These are phyloP conservation scores for Lasius fuliginosus DNA, from an alignment of 2,888 invertebrate species.

Conservation along the genomic window DNA sequence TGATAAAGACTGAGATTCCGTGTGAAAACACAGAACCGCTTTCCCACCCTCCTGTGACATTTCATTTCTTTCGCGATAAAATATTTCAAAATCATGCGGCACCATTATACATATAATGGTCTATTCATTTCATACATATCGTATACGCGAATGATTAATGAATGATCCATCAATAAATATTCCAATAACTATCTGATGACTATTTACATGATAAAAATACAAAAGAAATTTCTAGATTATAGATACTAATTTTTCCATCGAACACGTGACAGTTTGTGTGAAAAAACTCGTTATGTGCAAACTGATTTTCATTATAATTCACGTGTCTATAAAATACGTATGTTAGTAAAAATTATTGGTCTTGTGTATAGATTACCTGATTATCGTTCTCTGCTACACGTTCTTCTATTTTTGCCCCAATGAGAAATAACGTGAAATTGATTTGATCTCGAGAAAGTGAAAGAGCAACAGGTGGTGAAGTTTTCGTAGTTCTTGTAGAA, in stretches of 20 bases:
- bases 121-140: conserved; percentile 11
- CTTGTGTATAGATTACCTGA: background rate
- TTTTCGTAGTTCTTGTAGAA: background rate
- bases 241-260: background rate
- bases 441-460: background rate
- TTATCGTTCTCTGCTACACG: background rate
- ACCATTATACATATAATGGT: background rate
- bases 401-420: background rate
- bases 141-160: background rate
- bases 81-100: background rate
- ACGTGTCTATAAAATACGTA: background rate
- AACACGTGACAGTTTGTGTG: background rate
- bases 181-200: background rate
- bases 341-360: background rate
- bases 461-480: background rate
- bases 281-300: background rate
- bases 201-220: background rate
- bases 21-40: background rate
- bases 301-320: background rate
- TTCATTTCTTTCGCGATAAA: background rate
- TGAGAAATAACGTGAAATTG: background rate
- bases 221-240: background rate
- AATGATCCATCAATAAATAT: background rate
- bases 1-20: conserved; percentile 61
- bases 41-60: background rate